These are phyloP conservation scores for Rousettus madagascariensis DNA, from an alignment of 2,797 vertebrate genomes.

Conservation along the genomic window DNA sequence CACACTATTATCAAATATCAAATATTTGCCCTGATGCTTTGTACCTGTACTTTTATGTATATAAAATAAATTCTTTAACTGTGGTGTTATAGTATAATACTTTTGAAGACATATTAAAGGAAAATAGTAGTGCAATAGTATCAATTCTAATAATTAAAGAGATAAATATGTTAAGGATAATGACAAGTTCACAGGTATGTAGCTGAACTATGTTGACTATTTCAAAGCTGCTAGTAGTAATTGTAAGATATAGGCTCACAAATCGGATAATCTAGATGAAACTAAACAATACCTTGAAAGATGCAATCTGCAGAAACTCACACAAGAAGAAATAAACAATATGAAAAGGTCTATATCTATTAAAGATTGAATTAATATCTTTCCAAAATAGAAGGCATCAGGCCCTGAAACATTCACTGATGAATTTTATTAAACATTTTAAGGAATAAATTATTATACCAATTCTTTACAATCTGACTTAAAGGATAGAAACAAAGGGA, in stretches of 20 bases:
- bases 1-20: neutral
- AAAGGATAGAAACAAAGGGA: neutral
- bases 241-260: neutral
- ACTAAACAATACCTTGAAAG: neutral
- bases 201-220: neutral
- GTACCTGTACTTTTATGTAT: neutral
- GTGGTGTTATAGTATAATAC: neutral
- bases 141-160: neutral
- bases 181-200: neutral
- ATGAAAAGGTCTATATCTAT: neutral
- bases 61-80: neutral
- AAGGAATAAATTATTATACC: neutral
- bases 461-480: neutral
- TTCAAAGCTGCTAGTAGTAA: neutral
- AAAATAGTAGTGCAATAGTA: neutral
- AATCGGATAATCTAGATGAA: neutral
- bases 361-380: neutral
- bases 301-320: neutral
- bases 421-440: neutral
- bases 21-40: neutral
- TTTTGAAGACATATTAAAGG: neutral
- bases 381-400: neutral
- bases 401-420: neutral
- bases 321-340: neutral
- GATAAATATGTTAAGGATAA: neutral